Percentiles rank a stretch among this genome's conserved stretches.
phyloP scores from a whole-genome alignment of 2,888 invertebrate species.

The Idaea aversata region DNA sequence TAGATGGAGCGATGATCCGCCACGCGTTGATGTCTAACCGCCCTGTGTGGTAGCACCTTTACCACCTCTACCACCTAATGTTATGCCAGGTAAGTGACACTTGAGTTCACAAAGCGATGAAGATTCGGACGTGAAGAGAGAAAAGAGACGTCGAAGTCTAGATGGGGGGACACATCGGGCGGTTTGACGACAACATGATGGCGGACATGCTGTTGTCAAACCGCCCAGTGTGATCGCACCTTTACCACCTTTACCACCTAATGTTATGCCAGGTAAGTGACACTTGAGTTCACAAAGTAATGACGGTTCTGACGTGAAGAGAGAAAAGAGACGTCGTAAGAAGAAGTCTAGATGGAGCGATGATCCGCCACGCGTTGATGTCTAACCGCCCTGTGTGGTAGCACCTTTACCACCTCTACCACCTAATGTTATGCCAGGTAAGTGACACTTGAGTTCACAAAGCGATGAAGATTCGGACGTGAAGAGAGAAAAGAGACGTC shows the following conservation, averaged over 20 bases:
- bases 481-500: constrained; percentile 70
- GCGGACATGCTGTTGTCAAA: constrained; percentile 57
- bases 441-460: not conserved
- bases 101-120: constrained; percentile 50
- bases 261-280: constrained; percentile 1
- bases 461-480: constrained; percentile 69
- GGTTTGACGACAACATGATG: too few relatives aligned
- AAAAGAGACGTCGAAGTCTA: constrained; percentile 83
- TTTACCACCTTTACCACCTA: constrained; percentile 33
- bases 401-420: constrained; percentile 42
- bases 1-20: constrained; percentile 85
- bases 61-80: constrained; percentile 29
- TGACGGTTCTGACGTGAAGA: constrained; percentile 64
- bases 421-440: constrained; percentile 4
- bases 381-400: constrained; percentile 59
- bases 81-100: not conserved
- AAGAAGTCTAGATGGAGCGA: constrained; percentile 90
- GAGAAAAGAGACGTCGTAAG: constrained; percentile 79
- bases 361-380: constrained; percentile 60
- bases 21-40: constrained; percentile 60
- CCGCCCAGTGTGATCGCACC: constrained; percentile 58
- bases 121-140: constrained; percentile 62
- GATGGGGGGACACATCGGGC: constrained; percentile 86
- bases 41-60: constrained; percentile 53
- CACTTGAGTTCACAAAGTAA: constrained; percentile 40